A percentile compares a stretch with the other conserved stretches of the same genome.
These are phyloP conservation scores for Papilio protenor DNA, from an alignment of 2,888 invertebrate genomes.

Conservation along the genomic window DNA sequence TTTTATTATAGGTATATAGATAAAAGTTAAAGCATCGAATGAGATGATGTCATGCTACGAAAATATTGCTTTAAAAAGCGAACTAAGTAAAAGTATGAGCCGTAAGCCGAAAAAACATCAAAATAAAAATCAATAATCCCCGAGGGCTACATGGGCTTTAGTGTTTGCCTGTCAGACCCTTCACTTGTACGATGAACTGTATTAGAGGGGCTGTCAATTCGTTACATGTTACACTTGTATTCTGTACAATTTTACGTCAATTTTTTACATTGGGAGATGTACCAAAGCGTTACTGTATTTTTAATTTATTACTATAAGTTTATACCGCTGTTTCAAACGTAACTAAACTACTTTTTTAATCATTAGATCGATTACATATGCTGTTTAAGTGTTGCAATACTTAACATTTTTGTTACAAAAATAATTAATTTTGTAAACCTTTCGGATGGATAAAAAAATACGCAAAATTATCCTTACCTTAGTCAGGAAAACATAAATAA, in stretches of 20 bases:
- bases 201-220: constrained; percentile 64
- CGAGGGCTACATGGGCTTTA: constrained; percentile 39
- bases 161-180: constrained; percentile 44
- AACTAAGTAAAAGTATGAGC: background rate
- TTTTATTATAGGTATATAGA: too few relatives aligned
- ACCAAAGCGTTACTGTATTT: background rate
- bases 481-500: too few relatives aligned
- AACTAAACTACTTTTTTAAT: too few relatives aligned
- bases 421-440: too few relatives aligned
- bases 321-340: too few relatives aligned
- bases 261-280: background rate
- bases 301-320: too few relatives aligned
- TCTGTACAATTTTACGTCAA: constrained; percentile 25
- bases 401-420: too few relatives aligned
- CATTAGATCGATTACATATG: too few relatives aligned
- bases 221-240: constrained; percentile 52
- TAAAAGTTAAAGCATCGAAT: background rate
- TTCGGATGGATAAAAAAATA: too few relatives aligned
- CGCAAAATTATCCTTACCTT: too few relatives aligned
- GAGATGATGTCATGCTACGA: background rate
- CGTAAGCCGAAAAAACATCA: constrained; percentile 22
- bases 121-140: constrained; percentile 29
- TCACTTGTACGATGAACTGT: constrained; percentile 49
- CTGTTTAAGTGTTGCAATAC: too few relatives aligned
- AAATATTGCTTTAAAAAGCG: background rate